Evolutionary conservation across 2,888 invertebrate species (phyloP), one percentile per base, ranked within the genome.

Genomic region (Calliopum simillimum): DNA sequence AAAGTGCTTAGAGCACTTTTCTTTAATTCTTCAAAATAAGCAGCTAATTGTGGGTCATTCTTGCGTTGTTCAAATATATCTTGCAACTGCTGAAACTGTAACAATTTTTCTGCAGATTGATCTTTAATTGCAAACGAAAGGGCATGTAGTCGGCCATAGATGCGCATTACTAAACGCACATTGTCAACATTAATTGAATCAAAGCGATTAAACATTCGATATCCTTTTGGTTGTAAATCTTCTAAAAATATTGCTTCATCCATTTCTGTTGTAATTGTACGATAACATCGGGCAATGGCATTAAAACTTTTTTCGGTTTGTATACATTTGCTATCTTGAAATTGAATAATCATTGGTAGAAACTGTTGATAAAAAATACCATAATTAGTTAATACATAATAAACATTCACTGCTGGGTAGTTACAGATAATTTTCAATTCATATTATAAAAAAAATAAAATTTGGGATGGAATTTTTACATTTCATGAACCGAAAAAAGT

Each of bases 111-210:
- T 0, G 80, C 78, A 4, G 74, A 71, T 71, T 82, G 80, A 53
- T 80, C 78, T 70, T 84, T 83, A 5, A 79, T 77, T 0, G 87
- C 87, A 67, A 88, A 79, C 3, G 88, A 87, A 4, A 87, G 78
- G 0, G 88, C 88, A 75, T 88, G 88, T 62, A 88, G 84, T 55
- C 87, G 88, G 12, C 86, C 88, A 51, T 88, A 82, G 6, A 84
- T 81, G 66, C 83, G 80, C 71, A 88, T 82, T 3, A 87, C 84
- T 13, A 81, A 74, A 19, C 81, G 80, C 3, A 86, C 84, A 74
- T 85, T 82, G 4, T 86, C 83, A 5, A 81, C 69, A 8, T 84
- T 79, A 1, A 88, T 72, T 1, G 84, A 83, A 41, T 83, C 79
- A 49, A 85, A 84, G 66, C 88, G 84, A 71, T 87, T 85, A 58